These are phyloP conservation scores for Craniophora ligustri DNA, from an alignment of 2,888 invertebrate genomes.

Conservation along the genomic window DNA sequence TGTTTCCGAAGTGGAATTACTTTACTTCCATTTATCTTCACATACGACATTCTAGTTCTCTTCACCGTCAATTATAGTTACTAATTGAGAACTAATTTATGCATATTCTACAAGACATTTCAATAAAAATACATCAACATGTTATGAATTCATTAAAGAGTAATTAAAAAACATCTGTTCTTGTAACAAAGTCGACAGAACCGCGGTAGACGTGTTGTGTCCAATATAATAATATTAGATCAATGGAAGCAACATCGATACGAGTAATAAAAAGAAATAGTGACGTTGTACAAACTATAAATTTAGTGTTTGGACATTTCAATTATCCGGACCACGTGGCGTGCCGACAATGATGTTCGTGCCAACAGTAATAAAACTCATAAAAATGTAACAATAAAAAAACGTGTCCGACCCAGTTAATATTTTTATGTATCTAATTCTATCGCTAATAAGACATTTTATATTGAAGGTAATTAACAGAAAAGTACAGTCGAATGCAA, in stretches of 20 bases:
- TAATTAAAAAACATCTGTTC: constrained; percentile 52
- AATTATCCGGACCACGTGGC: constrained; percentile 86
- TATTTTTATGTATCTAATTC: constrained; percentile 68
- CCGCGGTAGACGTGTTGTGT: constrained; percentile 44
- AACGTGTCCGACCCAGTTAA: constrained; percentile 63
- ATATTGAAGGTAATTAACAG: constrained; percentile 61
- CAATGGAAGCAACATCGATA: constrained; percentile 61
- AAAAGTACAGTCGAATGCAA: constrained; percentile 63
- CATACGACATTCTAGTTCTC: constrained; percentile 1
- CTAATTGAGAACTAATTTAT: constrained; percentile 17
- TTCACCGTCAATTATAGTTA: background rate
- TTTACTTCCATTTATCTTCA: constrained; percentile 16
- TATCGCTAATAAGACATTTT: constrained; percentile 64
- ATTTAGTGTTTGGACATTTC: constrained; percentile 87
- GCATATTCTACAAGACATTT: constrained; percentile 22
- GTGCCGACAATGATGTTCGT: constrained; percentile 85
- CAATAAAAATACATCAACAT: constrained; percentile 34
- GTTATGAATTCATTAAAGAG: constrained; percentile 32
- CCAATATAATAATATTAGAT: constrained; percentile 56
- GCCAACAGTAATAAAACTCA: constrained; percentile 81
- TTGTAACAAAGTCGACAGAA: constrained; percentile 40
- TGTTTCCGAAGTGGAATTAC: constrained; percentile 41
- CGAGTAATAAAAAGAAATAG: constrained; percentile 74
- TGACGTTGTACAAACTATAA: constrained; percentile 80
- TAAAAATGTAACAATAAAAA: constrained; percentile 71